A percentile compares a stretch with the other conserved stretches of the same genome.
Evolutionary conservation across 2,113 vertebrate species (phyloP).

Genomic region (Etia nguti): DNA sequence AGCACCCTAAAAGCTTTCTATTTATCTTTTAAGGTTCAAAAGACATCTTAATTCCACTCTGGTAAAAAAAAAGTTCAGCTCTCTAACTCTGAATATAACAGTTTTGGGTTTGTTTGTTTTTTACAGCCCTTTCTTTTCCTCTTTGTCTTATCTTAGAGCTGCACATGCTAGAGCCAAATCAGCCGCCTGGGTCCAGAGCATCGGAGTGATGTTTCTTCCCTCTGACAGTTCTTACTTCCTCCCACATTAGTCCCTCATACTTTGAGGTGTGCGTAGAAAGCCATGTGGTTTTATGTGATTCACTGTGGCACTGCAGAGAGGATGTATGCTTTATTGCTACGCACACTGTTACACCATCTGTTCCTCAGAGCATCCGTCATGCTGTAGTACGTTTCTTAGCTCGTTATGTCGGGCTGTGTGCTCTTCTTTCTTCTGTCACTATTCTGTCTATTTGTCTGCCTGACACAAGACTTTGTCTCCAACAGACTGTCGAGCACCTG

Average conservation of each 20-base stretch:
- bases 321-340: constrained; percentile 1
- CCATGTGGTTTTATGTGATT: constrained; percentile 4
- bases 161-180: not conserved
- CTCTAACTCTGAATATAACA: not conserved
- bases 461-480: not conserved
- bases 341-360: constrained; percentile 30
- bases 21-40: not conserved
- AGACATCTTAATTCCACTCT: not conserved
- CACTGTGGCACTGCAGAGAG: constrained; percentile 21
- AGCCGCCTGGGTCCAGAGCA: not conserved
- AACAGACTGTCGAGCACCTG: not conserved
- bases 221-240: not conserved
- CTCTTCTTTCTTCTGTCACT: not conserved
- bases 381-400: not conserved
- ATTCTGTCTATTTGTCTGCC: not conserved
- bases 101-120: not conserved
- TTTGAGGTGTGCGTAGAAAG: not conserved
- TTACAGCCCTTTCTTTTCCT: not conserved
- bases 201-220: not conserved
- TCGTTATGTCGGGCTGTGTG: not conserved
- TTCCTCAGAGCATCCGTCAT: not conserved
- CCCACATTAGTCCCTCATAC: not conserved
- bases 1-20: not conserved
- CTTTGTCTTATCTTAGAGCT: constrained; percentile 2
- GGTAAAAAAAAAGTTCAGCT: not conserved